Evolutionary conservation across 2,888 invertebrate genomes (phyloP), one percentile per base, ranked within the genome.

Genomic region (Erebia aethiops): DNA sequence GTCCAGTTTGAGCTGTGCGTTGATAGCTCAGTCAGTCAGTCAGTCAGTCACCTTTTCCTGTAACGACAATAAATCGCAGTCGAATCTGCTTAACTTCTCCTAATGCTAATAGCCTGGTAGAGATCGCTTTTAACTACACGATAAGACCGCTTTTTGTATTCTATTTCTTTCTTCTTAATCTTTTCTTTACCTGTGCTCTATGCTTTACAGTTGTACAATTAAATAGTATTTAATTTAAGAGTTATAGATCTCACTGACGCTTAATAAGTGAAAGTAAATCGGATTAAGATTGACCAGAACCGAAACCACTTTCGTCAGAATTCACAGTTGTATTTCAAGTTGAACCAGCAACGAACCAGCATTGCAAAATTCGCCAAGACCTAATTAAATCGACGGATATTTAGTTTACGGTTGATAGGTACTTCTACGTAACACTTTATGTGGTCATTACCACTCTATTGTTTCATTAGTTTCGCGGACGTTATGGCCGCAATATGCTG

Each of bases 391-490:
- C 65, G 57, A 52, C 64, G 71, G 71, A 69, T 54, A 69, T 69
- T 70, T 16, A 57, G 66, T 74, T 73, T 68, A 71, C 72, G 72
- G 70, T 63, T 60, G 54, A 69, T 67, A 71, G 60, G 52, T 64
- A 71, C 72, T 75, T 74, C 18, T 65, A 70, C 58, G 56, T 51
- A 46, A 67, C 63, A 67, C 64, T 71, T 64, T 65, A 67, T 64
- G 74, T 69, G 62, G 70, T 58, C 71, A 71, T 77, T 76, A 71
- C 68, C 60, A 68, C 60, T 63, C 71, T 57, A 75, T 78, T 78
- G 77, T 77, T 67, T 62, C 26, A 76, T 77, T 76, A 70, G 74
- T 49, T 16, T 43, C 72, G 73, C 73, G 71, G 60, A 73, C 70
- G 68, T 56, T 56, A 54, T 52, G 57, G 63, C 61, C 68, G 41